phyloP scores from a whole-genome alignment of 2,113 vertebrate genomes.

The Heterochromis multidens region DNA sequence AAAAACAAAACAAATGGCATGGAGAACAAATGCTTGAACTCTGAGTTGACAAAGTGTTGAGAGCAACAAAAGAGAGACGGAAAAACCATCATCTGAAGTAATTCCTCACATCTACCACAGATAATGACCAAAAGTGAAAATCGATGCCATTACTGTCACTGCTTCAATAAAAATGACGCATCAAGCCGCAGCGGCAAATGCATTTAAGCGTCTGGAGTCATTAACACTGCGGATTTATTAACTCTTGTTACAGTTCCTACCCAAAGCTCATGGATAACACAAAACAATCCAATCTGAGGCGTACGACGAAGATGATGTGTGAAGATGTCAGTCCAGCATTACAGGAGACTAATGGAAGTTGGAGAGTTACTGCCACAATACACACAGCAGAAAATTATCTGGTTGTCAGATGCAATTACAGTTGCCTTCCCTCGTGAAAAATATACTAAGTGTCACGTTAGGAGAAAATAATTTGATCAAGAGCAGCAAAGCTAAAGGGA shows the following conservation, averaged over 20 bases:
- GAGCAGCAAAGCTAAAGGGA: not conserved
- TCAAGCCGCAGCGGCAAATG: not conserved
- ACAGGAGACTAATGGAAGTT: not conserved
- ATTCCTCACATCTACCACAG: not conserved
- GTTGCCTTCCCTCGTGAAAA: not conserved
- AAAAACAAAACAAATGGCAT: not conserved
- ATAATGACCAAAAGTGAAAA: conserved; percentile 32
- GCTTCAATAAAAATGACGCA: conserved; percentile 19
- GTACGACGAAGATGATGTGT: not conserved
- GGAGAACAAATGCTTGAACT: not conserved
- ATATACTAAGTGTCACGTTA: not conserved
- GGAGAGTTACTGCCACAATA: not conserved
- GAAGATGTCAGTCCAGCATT: conserved; percentile 23
- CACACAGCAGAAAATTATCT: not conserved
- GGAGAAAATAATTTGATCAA: not conserved
- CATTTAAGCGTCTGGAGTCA: not conserved
- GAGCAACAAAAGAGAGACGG: not conserved
- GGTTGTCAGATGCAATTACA: not conserved
- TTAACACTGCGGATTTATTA: not conserved
- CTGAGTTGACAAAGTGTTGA: not conserved
- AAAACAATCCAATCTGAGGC: conserved; percentile 10
- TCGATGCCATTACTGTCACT: not conserved
- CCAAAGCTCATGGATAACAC: not conserved
- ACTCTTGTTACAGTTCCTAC: not conserved
- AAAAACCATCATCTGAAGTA: not conserved